Conservation (phyloP, 1,140 invertebrate species). For the Drosophila bifasciata region DNA sequence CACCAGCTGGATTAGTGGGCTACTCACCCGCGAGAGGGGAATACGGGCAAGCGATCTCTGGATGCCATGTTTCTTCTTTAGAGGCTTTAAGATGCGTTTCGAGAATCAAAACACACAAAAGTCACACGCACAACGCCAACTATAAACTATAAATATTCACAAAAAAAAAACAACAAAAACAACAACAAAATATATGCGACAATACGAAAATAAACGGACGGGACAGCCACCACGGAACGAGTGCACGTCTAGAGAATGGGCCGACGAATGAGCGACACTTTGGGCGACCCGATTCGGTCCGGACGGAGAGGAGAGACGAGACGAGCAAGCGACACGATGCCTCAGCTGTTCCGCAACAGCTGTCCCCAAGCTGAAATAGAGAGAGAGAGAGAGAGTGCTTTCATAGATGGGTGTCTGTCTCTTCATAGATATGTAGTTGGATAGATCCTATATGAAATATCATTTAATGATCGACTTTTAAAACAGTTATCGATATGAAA, state of each 20-base stretch:
- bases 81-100: neutral
- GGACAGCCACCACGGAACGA: conserved; percentile 31
- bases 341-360: conserved; percentile 46
- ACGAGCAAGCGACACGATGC: neutral
- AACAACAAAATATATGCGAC: conserved; percentile 78
- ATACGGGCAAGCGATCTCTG: conserved; percentile 97
- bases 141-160: conserved; percentile 74
- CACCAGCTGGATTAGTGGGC: too few relatives aligned
- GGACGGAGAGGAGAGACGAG: too few relatives aligned
- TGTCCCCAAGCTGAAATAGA: conserved; percentile 2
- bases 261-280: conserved; percentile 42
- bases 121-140: conserved; percentile 34
- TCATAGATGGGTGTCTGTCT: neutral
- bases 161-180: too few relatives aligned
- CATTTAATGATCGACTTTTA: neutral
- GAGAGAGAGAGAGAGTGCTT: neutral
- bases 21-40: conserved; percentile 98
- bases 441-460: too few relatives aligned
- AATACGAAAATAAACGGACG: conserved; percentile 70
- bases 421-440: too few relatives aligned
- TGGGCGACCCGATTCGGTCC: conserved; percentile 14
- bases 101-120: conserved; percentile 33
- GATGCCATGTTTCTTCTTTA: conserved; percentile 90
- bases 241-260: conserved; percentile 65
- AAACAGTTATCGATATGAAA: neutral